These are phyloP conservation scores for Heliconius congener DNA, from an alignment of 1,140 invertebrate species.

Conservation along the genomic window DNA sequence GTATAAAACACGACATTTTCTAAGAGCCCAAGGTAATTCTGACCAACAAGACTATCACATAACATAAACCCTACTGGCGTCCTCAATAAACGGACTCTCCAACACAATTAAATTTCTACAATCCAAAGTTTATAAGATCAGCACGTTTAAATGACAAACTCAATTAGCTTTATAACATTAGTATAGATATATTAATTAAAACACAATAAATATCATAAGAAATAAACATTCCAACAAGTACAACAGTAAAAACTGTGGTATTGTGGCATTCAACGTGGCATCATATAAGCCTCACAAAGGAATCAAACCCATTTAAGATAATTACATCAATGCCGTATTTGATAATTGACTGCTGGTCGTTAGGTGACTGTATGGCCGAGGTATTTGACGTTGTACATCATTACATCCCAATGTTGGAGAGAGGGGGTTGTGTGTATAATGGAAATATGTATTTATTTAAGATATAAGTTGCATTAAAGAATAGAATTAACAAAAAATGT, in stretches of 20 bases:
- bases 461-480: no score
- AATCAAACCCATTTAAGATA: constrained; percentile 19
- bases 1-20: neutral
- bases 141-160: no score
- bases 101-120: neutral
- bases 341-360: constrained; percentile 10
- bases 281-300: constrained; percentile 14
- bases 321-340: constrained; percentile 17
- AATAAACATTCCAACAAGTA: neutral
- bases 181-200: neutral
- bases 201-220: neutral
- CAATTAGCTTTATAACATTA: no score
- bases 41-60: no score
- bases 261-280: neutral
- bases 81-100: neutral
- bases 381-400: neutral
- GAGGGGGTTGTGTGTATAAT: neutral
- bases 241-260: neutral
- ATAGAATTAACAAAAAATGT: no score
- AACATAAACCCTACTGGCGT: no score
- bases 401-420: neutral
- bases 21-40: no score
- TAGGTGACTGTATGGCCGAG: neutral
- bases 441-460: neutral
- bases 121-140: no score